Conservation (phyloP, 2,113 vertebrate genomes). For the Cyprinodon variegatus region DNA sequence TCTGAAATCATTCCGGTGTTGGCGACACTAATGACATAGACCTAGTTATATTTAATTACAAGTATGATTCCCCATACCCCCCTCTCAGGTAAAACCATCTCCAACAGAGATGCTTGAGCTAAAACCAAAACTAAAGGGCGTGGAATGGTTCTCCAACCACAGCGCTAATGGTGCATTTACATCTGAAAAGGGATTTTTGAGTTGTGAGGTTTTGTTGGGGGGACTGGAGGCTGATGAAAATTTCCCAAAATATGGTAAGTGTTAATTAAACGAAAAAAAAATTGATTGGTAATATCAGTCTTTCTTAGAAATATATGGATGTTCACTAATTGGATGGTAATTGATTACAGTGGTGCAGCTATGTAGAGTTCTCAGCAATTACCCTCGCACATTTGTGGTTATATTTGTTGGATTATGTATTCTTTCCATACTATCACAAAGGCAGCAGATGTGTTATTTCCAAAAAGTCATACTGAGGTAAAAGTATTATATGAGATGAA, state of each 20-base stretch:
- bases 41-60: no score
- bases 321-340: neutral
- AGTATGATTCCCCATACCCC: no score
- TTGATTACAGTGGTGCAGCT: neutral
- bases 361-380: neutral
- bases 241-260: neutral
- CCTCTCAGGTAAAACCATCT: no score
- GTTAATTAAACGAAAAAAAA: neutral
- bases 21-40: no score
- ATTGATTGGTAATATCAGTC: neutral
- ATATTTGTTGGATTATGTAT: neutral
- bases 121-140: no score
- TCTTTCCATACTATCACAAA: conserved; percentile 11
- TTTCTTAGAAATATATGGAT: neutral
- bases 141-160: no score
- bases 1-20: no score
- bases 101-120: no score
- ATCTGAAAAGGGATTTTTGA: no score
- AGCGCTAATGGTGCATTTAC: no score
- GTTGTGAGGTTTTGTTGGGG: no score
- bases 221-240: no score
- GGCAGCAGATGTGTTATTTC: neutral
- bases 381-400: neutral
- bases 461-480: conserved; percentile 22
- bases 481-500: conserved; percentile 26